A percentile compares a stretch with the other conserved stretches of the same genome.
These are phyloP conservation scores for Drosophila mayaguana DNA, from an alignment of 2,888 invertebrate genomes.

Conservation along the genomic window DNA sequence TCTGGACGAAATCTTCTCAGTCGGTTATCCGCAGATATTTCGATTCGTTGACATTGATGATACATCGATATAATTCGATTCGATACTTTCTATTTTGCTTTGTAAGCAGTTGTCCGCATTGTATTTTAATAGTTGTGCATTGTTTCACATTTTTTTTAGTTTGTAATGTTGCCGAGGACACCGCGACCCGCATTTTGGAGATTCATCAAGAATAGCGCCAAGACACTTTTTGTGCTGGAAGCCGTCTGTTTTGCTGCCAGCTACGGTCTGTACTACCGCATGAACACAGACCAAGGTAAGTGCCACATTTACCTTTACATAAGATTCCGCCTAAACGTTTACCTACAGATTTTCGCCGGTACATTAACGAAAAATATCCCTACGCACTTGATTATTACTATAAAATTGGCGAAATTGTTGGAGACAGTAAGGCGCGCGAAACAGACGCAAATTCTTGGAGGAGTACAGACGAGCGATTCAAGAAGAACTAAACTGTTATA, in stretches of 20 bases:
- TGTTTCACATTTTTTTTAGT: constrained; percentile 30
- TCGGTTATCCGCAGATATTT: constrained; percentile 5
- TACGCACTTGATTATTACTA: constrained; percentile 90
- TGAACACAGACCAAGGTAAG: constrained; percentile 90
- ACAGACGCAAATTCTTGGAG: constrained; percentile 87
- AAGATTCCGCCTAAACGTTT: constrained; percentile 70
- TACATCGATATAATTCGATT: not conserved
- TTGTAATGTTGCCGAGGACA: constrained; percentile 88
- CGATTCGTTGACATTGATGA: constrained; percentile 16
- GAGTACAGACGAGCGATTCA: constrained; percentile 48
- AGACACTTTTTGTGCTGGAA: constrained; percentile 87
- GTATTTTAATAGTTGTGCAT: constrained; percentile 1
- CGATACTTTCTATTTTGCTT: constrained; percentile 20
- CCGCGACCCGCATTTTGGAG: constrained; percentile 87
- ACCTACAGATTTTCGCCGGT: constrained; percentile 89
- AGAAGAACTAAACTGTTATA: constrained; percentile 34
- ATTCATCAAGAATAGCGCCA: constrained; percentile 86
- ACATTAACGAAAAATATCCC: constrained; percentile 89
- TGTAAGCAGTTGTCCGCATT: constrained; percentile 41
- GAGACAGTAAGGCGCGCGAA: constrained; percentile 86
- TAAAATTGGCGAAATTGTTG: constrained; percentile 88
- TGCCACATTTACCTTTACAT: constrained; percentile 48
- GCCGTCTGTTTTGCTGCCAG: constrained; percentile 87
- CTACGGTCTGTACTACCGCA: constrained; percentile 89
- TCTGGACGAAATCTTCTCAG: constrained; percentile 13